Base-by-base conservation (phyloP, 1,140 invertebrate species). In the Seison nebaliae region DNA sequence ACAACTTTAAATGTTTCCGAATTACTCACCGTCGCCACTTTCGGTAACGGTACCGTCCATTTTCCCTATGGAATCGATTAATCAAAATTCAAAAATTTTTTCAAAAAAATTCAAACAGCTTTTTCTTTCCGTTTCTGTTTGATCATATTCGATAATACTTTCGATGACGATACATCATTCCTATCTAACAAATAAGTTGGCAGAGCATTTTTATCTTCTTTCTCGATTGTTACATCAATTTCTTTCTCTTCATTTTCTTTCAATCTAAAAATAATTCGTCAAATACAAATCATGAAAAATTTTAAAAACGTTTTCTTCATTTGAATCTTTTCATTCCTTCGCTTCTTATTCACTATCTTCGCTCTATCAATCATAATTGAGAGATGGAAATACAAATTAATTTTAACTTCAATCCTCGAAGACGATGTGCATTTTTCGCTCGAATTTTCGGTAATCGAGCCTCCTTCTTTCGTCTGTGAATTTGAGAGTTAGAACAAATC, bases 51-150 rank as follows among this genome's bases (percentile, higher is more conserved):
- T 0, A 99, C 91, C 51, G 94, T 79, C 84, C 86, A 99, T 68
- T 98, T 98, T 0, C 86, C 91, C 61, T 64, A 44, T n/a, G n/a
- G n/a, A n/a, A n/a, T n/a, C n/a, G n/a, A 54, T 44, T 29, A 9
- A 41, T 15, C 36, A n/a, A 20, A 38, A 5, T 14, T 31, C 4
- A 28, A 15, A 26, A n/a, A 33, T 9, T 6, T 9, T 15, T 21
- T 17, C 17, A 38, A 17, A 9, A 20, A 33, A 43, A 24, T 17
- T 51, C 54, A 51, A 50, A 65, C 62, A 38, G 81, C 84, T 53
- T 99, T 99, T 59, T 98, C 88, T 60, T 96, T 96, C 2, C 91
- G 67, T 59, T 99, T 99, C 57, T 98, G 86, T 64, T 99, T 99
- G 39, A 99, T 88, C 74, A 91, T 93, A 53, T 94, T 96, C 0